Percentiles rank a stretch among this genome's conserved stretches.
These are phyloP conservation scores for Neria commutata DNA, from an alignment of 2,888 invertebrate genomes.

Conservation along the genomic window DNA sequence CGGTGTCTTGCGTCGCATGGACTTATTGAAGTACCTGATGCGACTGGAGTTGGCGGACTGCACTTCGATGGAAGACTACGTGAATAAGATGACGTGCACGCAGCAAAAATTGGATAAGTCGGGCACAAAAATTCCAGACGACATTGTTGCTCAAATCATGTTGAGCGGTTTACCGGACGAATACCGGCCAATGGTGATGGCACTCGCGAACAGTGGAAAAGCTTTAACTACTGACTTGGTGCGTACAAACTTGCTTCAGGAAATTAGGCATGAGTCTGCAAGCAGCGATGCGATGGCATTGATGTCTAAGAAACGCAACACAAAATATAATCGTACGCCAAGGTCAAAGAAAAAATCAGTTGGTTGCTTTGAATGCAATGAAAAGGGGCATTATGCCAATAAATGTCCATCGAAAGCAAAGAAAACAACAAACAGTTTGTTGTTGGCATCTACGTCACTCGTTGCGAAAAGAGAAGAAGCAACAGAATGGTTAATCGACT, in stretches of 20 bases:
- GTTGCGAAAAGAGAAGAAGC: not conserved
- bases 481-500: slow-evolving; percentile 7
- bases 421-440: not conserved
- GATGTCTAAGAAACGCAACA: slow-evolving; percentile 11
- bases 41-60: slow-evolving; percentile 16
- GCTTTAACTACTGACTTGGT: slow-evolving; percentile 18
- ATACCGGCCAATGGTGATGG: slow-evolving; percentile 24
- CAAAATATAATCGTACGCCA: not conserved
- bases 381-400: too few species aligned
- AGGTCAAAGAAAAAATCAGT: not conserved
- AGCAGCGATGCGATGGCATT: slow-evolving; percentile 10
- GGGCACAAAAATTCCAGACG: slow-evolving; percentile 18
- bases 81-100: slow-evolving; percentile 16
- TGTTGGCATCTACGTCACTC: slow-evolving; percentile 1
- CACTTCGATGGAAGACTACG: slow-evolving; percentile 21
- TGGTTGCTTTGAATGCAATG: not conserved
- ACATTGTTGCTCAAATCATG: slow-evolving; percentile 18
- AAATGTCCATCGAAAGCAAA: too few species aligned
- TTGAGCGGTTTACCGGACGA: slow-evolving; percentile 18
- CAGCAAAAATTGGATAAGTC: slow-evolving; percentile 22
- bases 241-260: slow-evolving; percentile 12
- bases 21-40: slow-evolving; percentile 22
- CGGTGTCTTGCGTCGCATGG: slow-evolving; percentile 24
- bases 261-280: slow-evolving; percentile 8
- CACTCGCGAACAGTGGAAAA: slow-evolving; percentile 18